phyloP scores from a whole-genome alignment of 1,140 invertebrate genomes.

The Penaeus japonicus region DNA sequence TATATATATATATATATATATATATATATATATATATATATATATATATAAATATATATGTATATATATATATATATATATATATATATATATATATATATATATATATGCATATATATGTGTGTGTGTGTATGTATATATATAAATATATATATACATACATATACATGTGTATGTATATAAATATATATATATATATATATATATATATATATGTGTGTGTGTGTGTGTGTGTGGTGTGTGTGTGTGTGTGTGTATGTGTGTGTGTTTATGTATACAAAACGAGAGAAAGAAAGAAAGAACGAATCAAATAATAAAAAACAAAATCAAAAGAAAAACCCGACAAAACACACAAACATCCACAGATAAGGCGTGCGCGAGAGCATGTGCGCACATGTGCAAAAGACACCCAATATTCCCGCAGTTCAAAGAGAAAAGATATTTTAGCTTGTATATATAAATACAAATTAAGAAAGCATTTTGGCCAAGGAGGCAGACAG shows the following conservation, averaged over 20 bases:
- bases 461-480: too few relatives aligned
- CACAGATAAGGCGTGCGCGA: neutral
- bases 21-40: too few relatives aligned
- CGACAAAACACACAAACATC: neutral
- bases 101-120: too few relatives aligned
- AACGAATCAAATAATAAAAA: neutral
- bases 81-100: too few relatives aligned
- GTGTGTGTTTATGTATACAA: neutral
- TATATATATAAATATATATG: neutral
- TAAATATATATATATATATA: neutral
- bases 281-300: too few relatives aligned
- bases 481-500: too few relatives aligned
- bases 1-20: neutral
- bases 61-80: too few relatives aligned
- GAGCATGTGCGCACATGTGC: neutral
- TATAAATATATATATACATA: neutral
- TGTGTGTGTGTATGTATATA: neutral
- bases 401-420: neutral
- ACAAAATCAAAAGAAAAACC: too few relatives aligned
- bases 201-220: neutral
- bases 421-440: too few relatives aligned
- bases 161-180: neutral
- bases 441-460: too few relatives aligned
- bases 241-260: neutral
- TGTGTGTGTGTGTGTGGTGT: neutral